Conservation (phyloP, 2,888 invertebrate genomes). For the Noctua janthina region DNA sequence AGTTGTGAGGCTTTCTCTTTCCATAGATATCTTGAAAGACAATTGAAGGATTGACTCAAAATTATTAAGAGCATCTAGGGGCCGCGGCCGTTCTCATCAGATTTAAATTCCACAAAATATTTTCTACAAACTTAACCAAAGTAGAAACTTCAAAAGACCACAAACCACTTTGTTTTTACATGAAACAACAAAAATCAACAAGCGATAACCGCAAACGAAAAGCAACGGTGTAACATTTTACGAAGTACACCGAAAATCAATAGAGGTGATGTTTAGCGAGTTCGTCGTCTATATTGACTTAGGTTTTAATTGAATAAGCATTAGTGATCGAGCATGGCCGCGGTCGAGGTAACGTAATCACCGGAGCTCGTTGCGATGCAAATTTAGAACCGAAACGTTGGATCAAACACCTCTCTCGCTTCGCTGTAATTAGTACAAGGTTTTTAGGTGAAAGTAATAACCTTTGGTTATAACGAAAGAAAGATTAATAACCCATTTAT, state of each 20-base stretch:
- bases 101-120: constrained; percentile 13
- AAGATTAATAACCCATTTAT: background rate
- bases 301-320: constrained; percentile 71
- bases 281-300: constrained; percentile 59
- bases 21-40: background rate
- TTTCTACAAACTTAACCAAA: background rate
- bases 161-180: constrained; percentile 9
- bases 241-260: constrained; percentile 58
- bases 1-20: no score
- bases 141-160: background rate
- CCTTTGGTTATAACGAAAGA: background rate
- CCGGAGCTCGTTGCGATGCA: constrained; percentile 80
- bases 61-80: background rate
- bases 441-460: constrained; percentile 25
- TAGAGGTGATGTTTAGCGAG: constrained; percentile 54
- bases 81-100: background rate
- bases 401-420: constrained; percentile 53
- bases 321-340: constrained; percentile 63
- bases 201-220: constrained; percentile 21
- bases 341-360: constrained; percentile 76
- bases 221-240: constrained; percentile 38
- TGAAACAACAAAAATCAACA: constrained; percentile 46
- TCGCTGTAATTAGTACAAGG: constrained; percentile 53
- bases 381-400: constrained; percentile 70
- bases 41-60: background rate